Evolutionary conservation across 2,888 invertebrate species (phyloP).

Genomic region (Pecten maximus): DNA sequence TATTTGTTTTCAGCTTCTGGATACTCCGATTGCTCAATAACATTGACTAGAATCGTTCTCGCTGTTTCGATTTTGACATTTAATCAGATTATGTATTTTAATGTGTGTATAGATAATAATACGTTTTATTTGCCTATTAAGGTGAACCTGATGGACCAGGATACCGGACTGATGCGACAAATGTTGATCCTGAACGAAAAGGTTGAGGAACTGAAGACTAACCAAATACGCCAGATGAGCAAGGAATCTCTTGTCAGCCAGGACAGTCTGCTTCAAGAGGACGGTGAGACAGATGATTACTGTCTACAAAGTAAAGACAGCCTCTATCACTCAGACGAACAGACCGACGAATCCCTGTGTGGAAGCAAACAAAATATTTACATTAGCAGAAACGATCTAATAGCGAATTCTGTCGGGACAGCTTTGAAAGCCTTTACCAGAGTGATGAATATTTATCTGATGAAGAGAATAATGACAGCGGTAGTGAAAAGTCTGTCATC

Average conservation of each 20-base stretch:
- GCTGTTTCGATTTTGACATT: background rate
- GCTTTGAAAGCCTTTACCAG: background rate
- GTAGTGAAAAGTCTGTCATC: background rate
- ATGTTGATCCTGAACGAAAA: slow-evolving; percentile 10
- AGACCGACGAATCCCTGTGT: background rate
- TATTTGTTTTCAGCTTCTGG: too few species aligned
- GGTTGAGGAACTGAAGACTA: background rate
- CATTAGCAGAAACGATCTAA: background rate
- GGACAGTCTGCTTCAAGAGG: background rate
- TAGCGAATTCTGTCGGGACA: background rate
- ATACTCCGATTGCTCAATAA: too few species aligned
- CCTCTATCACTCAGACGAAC: background rate
- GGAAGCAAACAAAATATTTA: background rate
- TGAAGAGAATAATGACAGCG: background rate
- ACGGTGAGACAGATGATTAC: background rate
- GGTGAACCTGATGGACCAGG: background rate
- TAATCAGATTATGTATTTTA: background rate
- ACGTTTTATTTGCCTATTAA: background rate
- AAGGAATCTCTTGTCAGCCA: background rate
- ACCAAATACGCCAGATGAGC: background rate
- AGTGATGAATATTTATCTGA: background rate
- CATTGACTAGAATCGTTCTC: too few species aligned
- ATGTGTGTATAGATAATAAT: background rate
- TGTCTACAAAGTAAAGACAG: background rate
- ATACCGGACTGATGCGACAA: background rate